Evolutionary conservation across 2,797 vertebrate genomes (phyloP), one percentile per base, ranked within the genome.

Genomic region (Acridotheres tristis): DNA sequence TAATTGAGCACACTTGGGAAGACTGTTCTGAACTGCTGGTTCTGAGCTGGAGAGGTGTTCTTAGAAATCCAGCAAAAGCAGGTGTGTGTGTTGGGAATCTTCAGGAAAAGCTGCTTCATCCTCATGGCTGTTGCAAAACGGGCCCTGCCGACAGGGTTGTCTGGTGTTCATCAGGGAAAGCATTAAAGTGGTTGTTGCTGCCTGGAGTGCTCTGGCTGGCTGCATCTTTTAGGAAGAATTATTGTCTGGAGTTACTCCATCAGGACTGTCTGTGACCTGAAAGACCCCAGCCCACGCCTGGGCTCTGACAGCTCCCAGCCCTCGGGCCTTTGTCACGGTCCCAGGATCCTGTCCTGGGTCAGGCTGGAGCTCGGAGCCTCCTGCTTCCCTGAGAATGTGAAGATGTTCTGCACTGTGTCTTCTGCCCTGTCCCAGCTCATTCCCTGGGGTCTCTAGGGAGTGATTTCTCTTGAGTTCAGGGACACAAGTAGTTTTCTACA

Each of bases 1-100:
- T 5, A 8, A 23, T 17, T 4, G 2, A 13, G 10, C 16, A 7
- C 12, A 1, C 1, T 0, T 5, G 42, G 50, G 50, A 11, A 71
- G 6, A 5, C 9, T 23, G 16, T 30, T 65, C 7, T 4, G 43
- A 22, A 0, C 32, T 40, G 42, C 76, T n/a, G 65, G 50, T 8
- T 73, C 5, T 6, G 42, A 66, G 59, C 32, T 23, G 23, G 9
- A 42, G 34, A 10, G 22, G 13, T 27, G n/a, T 43, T 42, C 27
- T 11, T 29, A 57, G 57, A 57, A 5, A 50, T 34, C 2, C 3
- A 59, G 45, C 21, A 22, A 29, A 74, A 51, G 40, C 50, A 21
- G 16, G 6, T 22, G 54, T 55, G 72, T 79, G 16, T 1, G 2
- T 9, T n/a, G 42, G 68, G 40, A 68, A 48, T 13, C 26, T 25